A percentile compares a stretch with the other conserved stretches of the same genome.
Conservation (phyloP, 2,113 vertebrate species). For the Vulpes ferrilata region DNA sequence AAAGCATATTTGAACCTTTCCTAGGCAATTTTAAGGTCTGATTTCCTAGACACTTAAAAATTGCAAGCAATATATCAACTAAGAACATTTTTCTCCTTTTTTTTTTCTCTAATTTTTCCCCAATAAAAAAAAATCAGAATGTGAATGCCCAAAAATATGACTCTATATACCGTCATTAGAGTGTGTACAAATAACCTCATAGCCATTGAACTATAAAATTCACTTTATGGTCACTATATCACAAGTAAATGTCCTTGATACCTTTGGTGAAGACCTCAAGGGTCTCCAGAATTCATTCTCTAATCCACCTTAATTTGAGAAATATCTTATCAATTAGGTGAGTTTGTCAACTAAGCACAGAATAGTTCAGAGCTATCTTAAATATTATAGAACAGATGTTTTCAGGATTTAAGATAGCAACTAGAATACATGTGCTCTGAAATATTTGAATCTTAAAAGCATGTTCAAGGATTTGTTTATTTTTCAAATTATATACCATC, state of each 20-base stretch:
- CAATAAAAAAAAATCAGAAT: neutral
- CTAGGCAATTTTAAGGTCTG: neutral
- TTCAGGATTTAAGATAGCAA: constrained; percentile 56
- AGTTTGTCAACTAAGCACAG: constrained; percentile 55
- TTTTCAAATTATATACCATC: constrained; percentile 75
- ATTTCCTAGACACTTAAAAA: neutral
- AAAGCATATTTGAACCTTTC: neutral
- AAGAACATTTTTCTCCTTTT: neutral
- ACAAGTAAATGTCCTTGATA: neutral
- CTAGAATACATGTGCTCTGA: constrained; percentile 66
- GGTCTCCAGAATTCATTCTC: constrained; percentile 28
- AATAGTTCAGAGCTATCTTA: constrained; percentile 62
- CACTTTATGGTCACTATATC: neutral
- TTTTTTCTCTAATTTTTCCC: neutral
- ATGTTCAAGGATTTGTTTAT: constrained; percentile 77
- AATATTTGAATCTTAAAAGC: constrained; percentile 76
- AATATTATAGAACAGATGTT: constrained; percentile 36
- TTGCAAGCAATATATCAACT: neutral
- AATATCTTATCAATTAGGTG: constrained; percentile 56
- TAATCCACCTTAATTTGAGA: constrained; percentile 58
- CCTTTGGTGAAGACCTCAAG: neutral
- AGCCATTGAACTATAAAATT: neutral
- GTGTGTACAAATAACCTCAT: neutral
- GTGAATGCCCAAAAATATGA: neutral
- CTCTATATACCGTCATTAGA: neutral